Percentiles rank a stretch among this genome's conserved stretches.
Conservation (phyloP, 2,888 invertebrate genomes). For the Torymus tubicola region DNA sequence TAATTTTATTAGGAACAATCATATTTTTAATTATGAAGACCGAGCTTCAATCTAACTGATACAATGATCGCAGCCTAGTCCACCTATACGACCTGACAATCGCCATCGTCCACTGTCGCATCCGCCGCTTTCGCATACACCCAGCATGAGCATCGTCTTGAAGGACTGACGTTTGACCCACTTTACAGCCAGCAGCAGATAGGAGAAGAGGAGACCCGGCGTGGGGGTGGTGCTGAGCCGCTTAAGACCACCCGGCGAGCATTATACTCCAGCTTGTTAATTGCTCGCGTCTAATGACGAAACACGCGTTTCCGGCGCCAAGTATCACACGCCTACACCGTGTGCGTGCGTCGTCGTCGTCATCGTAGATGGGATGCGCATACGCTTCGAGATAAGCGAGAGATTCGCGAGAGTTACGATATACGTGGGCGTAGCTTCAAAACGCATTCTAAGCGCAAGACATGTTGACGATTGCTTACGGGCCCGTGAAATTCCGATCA, state of each 20-base stretch:
- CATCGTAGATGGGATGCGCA: too few species aligned
- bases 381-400: too few species aligned
- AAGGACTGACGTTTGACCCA: background rate
- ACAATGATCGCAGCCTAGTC: too few species aligned
- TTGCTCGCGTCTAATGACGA: constrained; percentile 42
- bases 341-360: background rate
- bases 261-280: constrained; percentile 45
- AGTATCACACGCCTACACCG: constrained; percentile 18
- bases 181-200: background rate
- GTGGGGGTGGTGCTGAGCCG: constrained; percentile 22
- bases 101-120: too few species aligned
- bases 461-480: constrained; percentile 7
- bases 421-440: constrained; percentile 28
- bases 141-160: too few species aligned
- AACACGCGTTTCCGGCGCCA: constrained; percentile 24
- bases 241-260: constrained; percentile 38
- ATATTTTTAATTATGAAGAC: too few species aligned
- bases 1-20: too few species aligned
- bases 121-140: too few species aligned
- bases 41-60: too few species aligned
- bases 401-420: background rate
- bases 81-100: too few species aligned
- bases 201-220: too few species aligned
- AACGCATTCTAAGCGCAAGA: constrained; percentile 13
- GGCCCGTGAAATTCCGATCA: constrained; percentile 22